Evolutionary conservation across 2,888 invertebrate species (phyloP).

Genomic region (Calliscelio sp.): DNA sequence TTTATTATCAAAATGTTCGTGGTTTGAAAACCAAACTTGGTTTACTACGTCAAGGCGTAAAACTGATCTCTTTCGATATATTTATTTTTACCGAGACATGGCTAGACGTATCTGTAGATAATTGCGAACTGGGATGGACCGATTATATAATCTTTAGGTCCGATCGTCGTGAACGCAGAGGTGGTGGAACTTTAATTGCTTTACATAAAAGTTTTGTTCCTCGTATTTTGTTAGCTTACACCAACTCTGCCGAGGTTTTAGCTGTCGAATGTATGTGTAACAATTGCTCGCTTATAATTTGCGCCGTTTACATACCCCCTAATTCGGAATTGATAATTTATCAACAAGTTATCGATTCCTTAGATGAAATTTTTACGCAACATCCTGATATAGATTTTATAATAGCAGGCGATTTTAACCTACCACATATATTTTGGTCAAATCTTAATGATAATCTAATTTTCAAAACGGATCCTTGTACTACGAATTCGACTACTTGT

Average conservation of each 20-base stretch:
- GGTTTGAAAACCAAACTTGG: neutral
- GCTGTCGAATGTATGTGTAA: no score
- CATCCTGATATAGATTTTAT: neutral
- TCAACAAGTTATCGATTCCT: neutral
- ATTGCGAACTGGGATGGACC: neutral
- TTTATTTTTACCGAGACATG: neutral
- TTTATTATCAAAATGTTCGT: neutral
- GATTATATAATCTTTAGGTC: neutral
- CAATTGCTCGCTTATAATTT: no score
- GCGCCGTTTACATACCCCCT: neutral
- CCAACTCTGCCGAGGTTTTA: no score
- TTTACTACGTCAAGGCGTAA: neutral
- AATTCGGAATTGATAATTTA: neutral
- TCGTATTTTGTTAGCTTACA: no score
- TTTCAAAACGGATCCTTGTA: neutral
- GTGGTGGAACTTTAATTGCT: neutral
- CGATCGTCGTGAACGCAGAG: neutral
- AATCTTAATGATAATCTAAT: no score
- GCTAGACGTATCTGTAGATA: neutral
- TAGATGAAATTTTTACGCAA: neutral
- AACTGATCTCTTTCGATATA: neutral
- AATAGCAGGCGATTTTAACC: neutral
- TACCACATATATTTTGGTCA: neutral
- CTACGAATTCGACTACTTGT: neutral
- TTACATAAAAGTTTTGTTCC: neutral